Base-by-base conservation (phyloP, 1,140 invertebrate species). In the Bombus balteatus region DNA sequence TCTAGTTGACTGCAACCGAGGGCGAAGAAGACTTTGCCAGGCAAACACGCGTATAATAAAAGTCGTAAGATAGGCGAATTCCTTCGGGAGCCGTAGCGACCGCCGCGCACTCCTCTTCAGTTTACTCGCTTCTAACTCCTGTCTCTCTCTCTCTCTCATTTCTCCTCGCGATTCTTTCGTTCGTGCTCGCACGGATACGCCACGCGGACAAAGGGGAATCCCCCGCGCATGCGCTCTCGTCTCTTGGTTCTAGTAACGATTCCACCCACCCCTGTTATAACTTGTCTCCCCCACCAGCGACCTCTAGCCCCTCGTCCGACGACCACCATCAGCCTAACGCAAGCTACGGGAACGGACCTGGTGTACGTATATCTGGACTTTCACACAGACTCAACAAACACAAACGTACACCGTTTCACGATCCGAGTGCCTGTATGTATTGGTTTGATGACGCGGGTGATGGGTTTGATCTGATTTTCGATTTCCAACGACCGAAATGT, bases 231-330 rank as follows among this genome's bases (percentile, higher is more conserved):
- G 95, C 95, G 95, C 92, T 59, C 81, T 84, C 79, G 81, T 81
- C 85, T 76, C 89, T 77, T 87, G 91, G 89, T 91, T 86, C 92
- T 90, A 88, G 93, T 95, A 95, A 95, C 94, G 94, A 95, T 95
- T 94, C 94, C 84, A 90, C 86, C 88, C 89, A 74, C 68, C 76
- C 85, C 84, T 87, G 85, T 91, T 90, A 90, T 83, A 89, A 91
- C 90, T 87, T 82, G 87, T 83, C 93, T 93, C 89, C 92, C 92
- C 90, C 92, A 86, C 87, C 77, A 91, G 18, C 75, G 41, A 59
- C 81, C 76, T 34, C 75, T 70, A 53, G 72, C 59, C 79, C 57
- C 76, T 65, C 78, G 83, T 25, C 47, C 79, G 66, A 80, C 76
- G 66, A 85, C 76, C 72, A 83, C 41, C 83, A 25, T 78, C 82